These are phyloP conservation scores for Diadumene lineata DNA, from an alignment of 92 coral and sea anemone species.

Conservation along the genomic window DNA sequence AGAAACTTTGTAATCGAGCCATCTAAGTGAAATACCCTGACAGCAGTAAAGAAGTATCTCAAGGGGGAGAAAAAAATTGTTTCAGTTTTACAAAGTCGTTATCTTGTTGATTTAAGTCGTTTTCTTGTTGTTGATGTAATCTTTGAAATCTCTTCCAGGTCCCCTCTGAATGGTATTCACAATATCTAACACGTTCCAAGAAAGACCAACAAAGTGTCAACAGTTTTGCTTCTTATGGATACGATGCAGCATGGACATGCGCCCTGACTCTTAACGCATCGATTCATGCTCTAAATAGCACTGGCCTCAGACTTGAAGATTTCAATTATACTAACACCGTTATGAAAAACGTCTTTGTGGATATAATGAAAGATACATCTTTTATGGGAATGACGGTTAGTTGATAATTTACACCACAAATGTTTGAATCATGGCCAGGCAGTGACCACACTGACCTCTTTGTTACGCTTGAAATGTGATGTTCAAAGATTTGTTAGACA, in stretches of 20 bases:
- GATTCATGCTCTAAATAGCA: conserved; percentile 28
- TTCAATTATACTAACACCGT: conserved; percentile 53
- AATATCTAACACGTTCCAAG: conserved; percentile 37
- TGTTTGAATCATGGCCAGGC: too few relatives aligned
- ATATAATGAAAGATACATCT: conserved; percentile 51
- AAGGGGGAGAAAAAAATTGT: too few relatives aligned
- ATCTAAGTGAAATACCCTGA: too few relatives aligned
- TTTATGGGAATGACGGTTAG: conserved; percentile 75
- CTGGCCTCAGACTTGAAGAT: conserved; percentile 32
- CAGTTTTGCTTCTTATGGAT: conserved; percentile 65
- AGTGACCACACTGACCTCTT: too few relatives aligned
- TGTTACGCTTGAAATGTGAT: too few relatives aligned
- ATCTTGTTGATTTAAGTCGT: too few relatives aligned
- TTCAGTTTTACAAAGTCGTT: too few relatives aligned
- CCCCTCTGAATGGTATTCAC: conserved; percentile 41
- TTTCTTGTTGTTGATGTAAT: too few relatives aligned
- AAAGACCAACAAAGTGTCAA: conserved; percentile 38
- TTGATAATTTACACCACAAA: neutral
- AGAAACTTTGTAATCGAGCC: too few relatives aligned
- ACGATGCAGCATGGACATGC: conserved; percentile 79
- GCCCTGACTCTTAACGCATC: conserved; percentile 64
- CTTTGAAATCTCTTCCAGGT: conserved; percentile 36
- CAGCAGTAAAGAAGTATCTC: too few relatives aligned
- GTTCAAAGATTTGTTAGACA: too few relatives aligned
- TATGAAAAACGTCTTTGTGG: conserved; percentile 52